These are phyloP conservation scores for Lepilemur ruficaudatus DNA, from an alignment of 2,797 vertebrate species.

Conservation along the genomic window DNA sequence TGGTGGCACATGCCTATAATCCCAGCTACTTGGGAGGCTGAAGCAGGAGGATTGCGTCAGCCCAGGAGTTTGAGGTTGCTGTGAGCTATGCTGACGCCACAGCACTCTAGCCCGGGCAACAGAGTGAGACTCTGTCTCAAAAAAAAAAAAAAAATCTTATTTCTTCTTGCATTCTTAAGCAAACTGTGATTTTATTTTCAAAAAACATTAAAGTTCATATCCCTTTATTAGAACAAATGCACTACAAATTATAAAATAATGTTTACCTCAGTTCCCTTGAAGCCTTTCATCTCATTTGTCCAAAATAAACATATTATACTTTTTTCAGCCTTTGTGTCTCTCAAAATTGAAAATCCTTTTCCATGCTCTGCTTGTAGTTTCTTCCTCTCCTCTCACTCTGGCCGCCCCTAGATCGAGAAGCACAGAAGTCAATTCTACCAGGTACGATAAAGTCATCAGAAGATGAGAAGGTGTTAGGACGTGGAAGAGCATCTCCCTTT, in stretches of 20 bases:
- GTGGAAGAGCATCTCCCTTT: neutral
- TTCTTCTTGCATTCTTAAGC: neutral
- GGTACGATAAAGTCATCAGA: neutral
- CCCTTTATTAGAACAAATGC: constrained; percentile 6
- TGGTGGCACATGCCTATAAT: too few relatives aligned
- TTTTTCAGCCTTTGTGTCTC: neutral
- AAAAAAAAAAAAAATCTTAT: neutral
- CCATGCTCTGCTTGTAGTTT: neutral
- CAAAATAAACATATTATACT: neutral
- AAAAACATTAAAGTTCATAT: constrained; percentile 13
- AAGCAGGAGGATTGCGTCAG: too few relatives aligned
- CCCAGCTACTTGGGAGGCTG: too few relatives aligned
- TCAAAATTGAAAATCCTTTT: neutral
- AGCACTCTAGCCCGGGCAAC: too few relatives aligned
- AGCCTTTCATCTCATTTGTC: neutral
- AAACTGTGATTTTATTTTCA: neutral
- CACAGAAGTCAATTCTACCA: neutral
- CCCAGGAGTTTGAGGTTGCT: too few relatives aligned
- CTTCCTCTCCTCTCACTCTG: neutral
- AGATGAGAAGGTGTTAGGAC: neutral
- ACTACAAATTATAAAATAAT: neutral
- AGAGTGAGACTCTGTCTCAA: too few relatives aligned
- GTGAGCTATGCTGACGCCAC: too few relatives aligned
- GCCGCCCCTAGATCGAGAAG: neutral
- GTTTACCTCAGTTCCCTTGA: neutral